Evolutionary conservation across 2,888 invertebrate species (phyloP).

Genomic region (Capitulum mitella): DNA sequence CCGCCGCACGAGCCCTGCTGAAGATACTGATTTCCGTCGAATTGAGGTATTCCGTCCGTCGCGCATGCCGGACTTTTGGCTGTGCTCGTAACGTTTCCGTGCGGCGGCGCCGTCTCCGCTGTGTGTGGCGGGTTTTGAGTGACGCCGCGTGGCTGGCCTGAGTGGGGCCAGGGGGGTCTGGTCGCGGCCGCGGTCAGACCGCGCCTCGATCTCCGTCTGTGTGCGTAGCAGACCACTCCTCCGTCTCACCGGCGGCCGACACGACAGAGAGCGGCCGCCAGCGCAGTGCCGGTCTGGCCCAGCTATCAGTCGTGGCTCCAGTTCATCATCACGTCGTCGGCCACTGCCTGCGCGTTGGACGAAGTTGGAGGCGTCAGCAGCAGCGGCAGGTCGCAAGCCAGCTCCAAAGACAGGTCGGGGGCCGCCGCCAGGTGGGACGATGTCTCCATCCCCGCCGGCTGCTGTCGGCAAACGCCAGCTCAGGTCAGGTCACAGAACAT

Average conservation of each 20-base stretch:
- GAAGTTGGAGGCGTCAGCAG: not conserved
- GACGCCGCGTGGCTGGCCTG: too few species aligned
- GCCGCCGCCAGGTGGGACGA: not conserved
- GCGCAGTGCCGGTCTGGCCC: too few species aligned
- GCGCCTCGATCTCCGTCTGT: not conserved
- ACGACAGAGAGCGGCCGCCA: not conserved
- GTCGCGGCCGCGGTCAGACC: too few species aligned
- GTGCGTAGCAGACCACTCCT: too few species aligned
- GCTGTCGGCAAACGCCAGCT: not conserved
- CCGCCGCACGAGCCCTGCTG: not conserved
- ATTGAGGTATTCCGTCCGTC: too few species aligned
- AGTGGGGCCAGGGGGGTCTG: too few species aligned
- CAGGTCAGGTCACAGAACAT: not conserved
- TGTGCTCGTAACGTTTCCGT: too few species aligned
- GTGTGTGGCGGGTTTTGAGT: too few species aligned
- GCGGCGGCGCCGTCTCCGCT: too few species aligned
- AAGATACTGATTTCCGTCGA: too few species aligned
- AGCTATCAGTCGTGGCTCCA: not conserved
- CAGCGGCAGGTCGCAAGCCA: not conserved
- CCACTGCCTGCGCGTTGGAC: not conserved
- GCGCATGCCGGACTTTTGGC: too few species aligned
- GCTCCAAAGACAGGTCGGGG: not conserved
- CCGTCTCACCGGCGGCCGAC: too few species aligned
- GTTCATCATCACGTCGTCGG: not conserved
- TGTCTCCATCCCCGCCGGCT: not conserved